Evolutionary conservation across 2,888 invertebrate species (phyloP).

Genomic region (Ptilodon capucinus): DNA sequence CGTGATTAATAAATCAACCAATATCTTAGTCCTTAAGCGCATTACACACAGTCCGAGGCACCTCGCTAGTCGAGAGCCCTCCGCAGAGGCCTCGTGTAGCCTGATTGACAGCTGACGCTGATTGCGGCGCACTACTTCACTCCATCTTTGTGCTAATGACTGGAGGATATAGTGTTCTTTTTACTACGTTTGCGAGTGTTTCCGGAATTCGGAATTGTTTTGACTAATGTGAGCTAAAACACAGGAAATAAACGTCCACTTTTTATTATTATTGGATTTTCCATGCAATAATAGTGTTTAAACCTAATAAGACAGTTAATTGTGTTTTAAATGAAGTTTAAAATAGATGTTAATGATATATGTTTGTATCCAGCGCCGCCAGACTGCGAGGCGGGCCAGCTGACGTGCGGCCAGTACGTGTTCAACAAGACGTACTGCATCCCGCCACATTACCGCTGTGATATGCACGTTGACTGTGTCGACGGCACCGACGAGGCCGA

Average conservation of each 20-base stretch:
- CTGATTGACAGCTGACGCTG: constrained; percentile 31
- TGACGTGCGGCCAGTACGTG: constrained; percentile 95
- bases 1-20: no score
- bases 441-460: constrained; percentile 96
- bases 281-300: background rate
- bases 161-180: constrained; percentile 20
- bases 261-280: no score
- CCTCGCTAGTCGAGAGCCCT: constrained; percentile 1
- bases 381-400: constrained; percentile 95
- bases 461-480: constrained; percentile 97
- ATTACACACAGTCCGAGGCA: constrained; percentile 5
- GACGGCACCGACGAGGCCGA: constrained; percentile 97
- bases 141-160: constrained; percentile 27
- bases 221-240: background rate
- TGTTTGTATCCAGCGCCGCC: constrained; percentile 90
- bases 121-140: constrained; percentile 20
- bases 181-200: constrained; percentile 4
- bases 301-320: background rate
- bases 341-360: background rate
- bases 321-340: no score
- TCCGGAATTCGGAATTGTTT: background rate
- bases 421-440: constrained; percentile 98
- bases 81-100: constrained; percentile 5
- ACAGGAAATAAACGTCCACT: no score
- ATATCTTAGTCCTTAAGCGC: background rate